Percentiles rank a stretch among this genome's conserved stretches.
Evolutionary conservation across 2,888 invertebrate genomes (phyloP).

Genomic region (Plagodis pulveraria): DNA sequence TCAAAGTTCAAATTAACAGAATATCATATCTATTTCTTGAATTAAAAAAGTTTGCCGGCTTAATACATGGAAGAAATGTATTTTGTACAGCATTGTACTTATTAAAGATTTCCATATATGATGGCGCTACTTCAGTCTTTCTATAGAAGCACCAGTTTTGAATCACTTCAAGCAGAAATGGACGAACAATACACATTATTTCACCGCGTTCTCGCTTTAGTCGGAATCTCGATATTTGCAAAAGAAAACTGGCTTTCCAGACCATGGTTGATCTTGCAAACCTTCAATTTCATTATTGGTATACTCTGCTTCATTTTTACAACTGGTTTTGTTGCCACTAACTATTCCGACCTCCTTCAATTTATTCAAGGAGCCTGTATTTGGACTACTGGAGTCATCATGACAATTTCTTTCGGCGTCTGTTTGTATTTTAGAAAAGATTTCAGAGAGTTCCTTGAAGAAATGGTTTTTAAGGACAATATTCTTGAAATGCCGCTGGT

Average conservation of each 20-base stretch:
- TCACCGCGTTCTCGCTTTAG: constrained; percentile 61
- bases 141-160: constrained; percentile 15
- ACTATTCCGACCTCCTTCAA: constrained; percentile 51
- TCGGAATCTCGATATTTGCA: constrained; percentile 66
- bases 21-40: neutral
- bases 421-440: constrained; percentile 62
- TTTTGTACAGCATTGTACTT: constrained; percentile 10
- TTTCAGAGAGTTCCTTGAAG: constrained; percentile 60
- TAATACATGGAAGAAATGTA: neutral
- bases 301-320: constrained; percentile 65
- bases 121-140: constrained; percentile 1
- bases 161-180: constrained; percentile 45
- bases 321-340: constrained; percentile 58
- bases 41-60: no score
- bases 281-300: constrained; percentile 61
- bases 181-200: constrained; percentile 61
- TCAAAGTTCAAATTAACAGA: neutral
- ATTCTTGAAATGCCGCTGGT: constrained; percentile 67
- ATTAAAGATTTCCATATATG: neutral
- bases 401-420: constrained; percentile 66
- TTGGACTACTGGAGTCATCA: constrained; percentile 73
- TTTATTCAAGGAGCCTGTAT: constrained; percentile 75
- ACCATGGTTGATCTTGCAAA: constrained; percentile 60
- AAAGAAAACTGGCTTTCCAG: constrained; percentile 59
- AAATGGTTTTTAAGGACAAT: constrained; percentile 64